phyloP scores from a whole-genome alignment of 2,113 vertebrate species.

The Microtus oregoni region DNA sequence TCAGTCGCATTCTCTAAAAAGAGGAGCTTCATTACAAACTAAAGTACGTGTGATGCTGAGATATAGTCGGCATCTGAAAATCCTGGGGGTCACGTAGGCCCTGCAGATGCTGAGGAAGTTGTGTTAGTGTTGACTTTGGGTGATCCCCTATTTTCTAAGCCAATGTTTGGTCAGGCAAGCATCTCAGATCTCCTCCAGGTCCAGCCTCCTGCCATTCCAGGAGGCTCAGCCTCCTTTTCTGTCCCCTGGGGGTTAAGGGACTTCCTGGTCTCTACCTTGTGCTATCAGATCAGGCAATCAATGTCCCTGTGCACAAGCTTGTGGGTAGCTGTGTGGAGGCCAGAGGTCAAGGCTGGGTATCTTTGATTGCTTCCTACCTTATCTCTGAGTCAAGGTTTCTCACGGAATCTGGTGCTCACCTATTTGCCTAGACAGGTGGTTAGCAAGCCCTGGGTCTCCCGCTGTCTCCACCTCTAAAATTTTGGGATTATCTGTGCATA shows the following conservation, averaged over 20 bases:
- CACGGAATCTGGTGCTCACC: neutral
- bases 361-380: neutral
- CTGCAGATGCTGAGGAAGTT: neutral
- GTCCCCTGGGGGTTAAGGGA: neutral
- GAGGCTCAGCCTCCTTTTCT: neutral
- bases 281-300: neutral
- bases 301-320: neutral
- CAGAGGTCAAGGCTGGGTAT: neutral
- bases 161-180: neutral
- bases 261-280: neutral
- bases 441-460: too few relatives aligned
- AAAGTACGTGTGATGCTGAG: neutral
- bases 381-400: neutral
- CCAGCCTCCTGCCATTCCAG: neutral
- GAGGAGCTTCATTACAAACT: neutral
- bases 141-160: neutral
- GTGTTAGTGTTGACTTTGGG: neutral
- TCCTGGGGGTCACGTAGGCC: neutral
- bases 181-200: neutral
- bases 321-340: neutral
- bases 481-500: neutral
- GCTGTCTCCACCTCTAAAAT: neutral
- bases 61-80: neutral
- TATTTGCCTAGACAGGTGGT: neutral
- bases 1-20: constrained; percentile 1